These are phyloP conservation scores for cat (Felis catus) DNA, from an alignment of 2,113 vertebrate genomes.

Conservation along the genomic window DNA sequence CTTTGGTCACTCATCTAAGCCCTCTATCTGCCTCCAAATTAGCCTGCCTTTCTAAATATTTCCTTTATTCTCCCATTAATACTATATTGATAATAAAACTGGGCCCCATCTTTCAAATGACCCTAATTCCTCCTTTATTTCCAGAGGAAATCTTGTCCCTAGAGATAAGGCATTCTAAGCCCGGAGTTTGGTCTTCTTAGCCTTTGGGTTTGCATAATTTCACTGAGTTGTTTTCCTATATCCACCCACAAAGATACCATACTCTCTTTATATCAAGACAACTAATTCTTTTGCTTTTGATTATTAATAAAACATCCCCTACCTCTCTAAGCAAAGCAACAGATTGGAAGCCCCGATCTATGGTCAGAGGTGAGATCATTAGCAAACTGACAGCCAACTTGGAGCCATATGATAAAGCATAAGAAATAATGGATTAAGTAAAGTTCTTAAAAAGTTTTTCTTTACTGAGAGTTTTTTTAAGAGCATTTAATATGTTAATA, in stretches of 20 bases:
- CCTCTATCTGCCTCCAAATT: neutral
- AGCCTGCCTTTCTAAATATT: neutral
- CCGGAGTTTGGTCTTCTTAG: neutral
- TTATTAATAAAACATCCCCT: neutral
- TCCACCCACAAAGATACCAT: neutral
- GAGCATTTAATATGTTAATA: neutral
- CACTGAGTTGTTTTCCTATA: neutral
- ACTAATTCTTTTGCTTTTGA: neutral
- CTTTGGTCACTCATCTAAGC: neutral
- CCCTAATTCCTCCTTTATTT: neutral
- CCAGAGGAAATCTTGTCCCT: neutral
- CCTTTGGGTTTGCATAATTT: neutral
- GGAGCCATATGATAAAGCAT: neutral
- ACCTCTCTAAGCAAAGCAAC: neutral
- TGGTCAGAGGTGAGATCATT: neutral
- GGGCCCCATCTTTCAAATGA: neutral
- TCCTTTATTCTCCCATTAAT: neutral
- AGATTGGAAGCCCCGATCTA: neutral
- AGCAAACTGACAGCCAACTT: neutral
- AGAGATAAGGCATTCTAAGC: neutral
- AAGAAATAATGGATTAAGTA: neutral
- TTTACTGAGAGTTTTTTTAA: neutral
- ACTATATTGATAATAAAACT: neutral
- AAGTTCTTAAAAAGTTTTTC: neutral
- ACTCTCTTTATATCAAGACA: neutral